Evolutionary conservation across 2,888 invertebrate genomes (phyloP).

Genomic region (Melikaiella ostensackeni): DNA sequence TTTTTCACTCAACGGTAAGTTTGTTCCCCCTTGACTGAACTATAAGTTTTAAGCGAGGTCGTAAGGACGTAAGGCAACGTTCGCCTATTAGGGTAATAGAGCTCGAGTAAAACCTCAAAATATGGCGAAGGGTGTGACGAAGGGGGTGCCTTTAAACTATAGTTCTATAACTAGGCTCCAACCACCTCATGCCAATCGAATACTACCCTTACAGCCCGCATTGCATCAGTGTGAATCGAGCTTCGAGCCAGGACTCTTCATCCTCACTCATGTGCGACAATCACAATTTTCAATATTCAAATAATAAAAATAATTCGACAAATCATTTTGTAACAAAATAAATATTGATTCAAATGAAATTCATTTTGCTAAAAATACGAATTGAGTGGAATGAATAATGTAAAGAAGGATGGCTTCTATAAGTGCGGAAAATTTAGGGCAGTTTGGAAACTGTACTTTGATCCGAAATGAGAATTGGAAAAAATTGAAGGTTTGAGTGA

Average conservation of each 20-base stretch:
- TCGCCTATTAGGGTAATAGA: conserved; percentile 59
- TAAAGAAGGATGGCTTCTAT: not conserved
- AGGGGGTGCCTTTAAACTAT: conserved; percentile 59
- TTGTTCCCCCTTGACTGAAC: too few relatives aligned
- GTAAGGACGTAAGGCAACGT: conserved; percentile 57
- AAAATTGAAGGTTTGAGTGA: not conserved
- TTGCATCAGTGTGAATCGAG: conserved; percentile 66
- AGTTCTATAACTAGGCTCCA: conserved; percentile 48
- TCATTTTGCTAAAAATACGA: not conserved
- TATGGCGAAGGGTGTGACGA: conserved; percentile 62
- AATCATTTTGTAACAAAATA: not conserved
- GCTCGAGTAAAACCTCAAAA: conserved; percentile 42
- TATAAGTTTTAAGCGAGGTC: conserved; percentile 53
- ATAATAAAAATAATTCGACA: not conserved
- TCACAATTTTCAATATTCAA: not conserved
- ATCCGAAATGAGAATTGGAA: not conserved
- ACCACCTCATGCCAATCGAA: conserved; percentile 59
- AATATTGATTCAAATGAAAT: not conserved
- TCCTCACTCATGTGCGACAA: conserved; percentile 16
- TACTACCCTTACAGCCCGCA: conserved; percentile 62
- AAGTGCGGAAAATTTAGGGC: not conserved
- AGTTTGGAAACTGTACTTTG: not conserved
- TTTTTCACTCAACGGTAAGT: too few relatives aligned
- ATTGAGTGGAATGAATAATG: not conserved
- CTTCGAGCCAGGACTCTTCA: conserved; percentile 60